Conservation (phyloP, 2,888 invertebrate species). For the Trachelus troglodyta region DNA sequence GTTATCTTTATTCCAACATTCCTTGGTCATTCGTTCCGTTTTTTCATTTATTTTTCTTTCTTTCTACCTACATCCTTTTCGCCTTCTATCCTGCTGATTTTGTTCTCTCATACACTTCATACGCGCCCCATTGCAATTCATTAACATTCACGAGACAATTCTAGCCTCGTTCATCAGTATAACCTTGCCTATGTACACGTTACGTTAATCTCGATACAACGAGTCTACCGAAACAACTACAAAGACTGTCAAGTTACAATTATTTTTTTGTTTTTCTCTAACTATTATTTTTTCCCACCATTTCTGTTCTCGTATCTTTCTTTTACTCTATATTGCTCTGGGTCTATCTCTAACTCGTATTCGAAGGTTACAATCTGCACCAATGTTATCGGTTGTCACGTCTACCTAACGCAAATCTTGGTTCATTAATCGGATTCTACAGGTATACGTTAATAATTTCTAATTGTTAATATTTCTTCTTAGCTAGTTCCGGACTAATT, state of each 20-base stretch:
- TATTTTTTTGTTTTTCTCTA: constrained; percentile 14
- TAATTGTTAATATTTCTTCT: background rate
- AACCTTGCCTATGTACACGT: constrained; percentile 31
- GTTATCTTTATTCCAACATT: background rate
- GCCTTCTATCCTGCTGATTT: background rate
- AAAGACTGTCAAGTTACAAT: background rate
- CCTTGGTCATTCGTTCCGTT: background rate
- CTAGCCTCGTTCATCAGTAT: background rate
- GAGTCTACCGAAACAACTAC: constrained; percentile 20
- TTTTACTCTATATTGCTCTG: background rate
- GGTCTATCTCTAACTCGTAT: constrained; percentile 7
- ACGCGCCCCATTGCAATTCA: background rate
- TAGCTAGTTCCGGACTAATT: background rate
- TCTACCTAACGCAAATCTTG: background rate
- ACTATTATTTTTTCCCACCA: constrained; percentile 16
- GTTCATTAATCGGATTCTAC: background rate
- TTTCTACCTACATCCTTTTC: background rate
- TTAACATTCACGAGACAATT: background rate
- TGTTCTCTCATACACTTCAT: background rate
- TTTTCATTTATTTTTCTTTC: background rate
- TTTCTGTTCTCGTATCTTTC: background rate
- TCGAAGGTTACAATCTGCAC: background rate
- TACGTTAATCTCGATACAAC: constrained; percentile 28
- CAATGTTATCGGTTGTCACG: background rate
- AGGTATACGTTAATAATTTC: background rate